These are phyloP conservation scores for Dipodomys merriami DNA, from an alignment of 2,113 vertebrate genomes.

Conservation along the genomic window DNA sequence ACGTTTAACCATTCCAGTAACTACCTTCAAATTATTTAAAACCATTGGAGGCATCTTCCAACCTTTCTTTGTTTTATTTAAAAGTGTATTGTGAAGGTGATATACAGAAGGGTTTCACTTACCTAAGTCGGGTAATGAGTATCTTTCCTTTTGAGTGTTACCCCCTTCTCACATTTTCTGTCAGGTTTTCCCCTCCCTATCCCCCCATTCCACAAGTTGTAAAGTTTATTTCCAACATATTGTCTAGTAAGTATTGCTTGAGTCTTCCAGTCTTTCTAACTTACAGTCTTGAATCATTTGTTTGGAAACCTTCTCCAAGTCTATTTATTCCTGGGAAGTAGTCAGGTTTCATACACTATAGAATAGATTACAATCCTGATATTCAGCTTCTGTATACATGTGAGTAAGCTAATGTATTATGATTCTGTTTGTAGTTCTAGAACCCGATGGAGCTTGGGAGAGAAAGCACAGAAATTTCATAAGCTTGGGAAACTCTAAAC, in stretches of 20 bases:
- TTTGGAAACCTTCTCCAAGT: not conserved
- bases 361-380: not conserved
- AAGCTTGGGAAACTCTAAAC: not conserved
- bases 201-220: too few relatives aligned
- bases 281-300: not conserved
- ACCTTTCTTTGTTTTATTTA: not conserved
- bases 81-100: too few relatives aligned
- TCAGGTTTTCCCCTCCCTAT: too few relatives aligned
- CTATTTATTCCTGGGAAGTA: not conserved
- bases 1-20: not conserved
- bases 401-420: not conserved
- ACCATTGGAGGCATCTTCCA: not conserved
- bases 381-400: not conserved
- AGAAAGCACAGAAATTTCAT: not conserved
- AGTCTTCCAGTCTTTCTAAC: not conserved
- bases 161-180: too few relatives aligned
- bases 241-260: too few relatives aligned
- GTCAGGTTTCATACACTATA: not conserved
- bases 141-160: too few relatives aligned
- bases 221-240: too few relatives aligned
- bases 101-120: too few relatives aligned
- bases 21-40: not conserved
- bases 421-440: not conserved
- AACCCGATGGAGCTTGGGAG: not conserved
- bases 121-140: too few relatives aligned